These are phyloP conservation scores for Lochmaea capreae DNA, from an alignment of 2,888 invertebrate species.

Conservation along the genomic window DNA sequence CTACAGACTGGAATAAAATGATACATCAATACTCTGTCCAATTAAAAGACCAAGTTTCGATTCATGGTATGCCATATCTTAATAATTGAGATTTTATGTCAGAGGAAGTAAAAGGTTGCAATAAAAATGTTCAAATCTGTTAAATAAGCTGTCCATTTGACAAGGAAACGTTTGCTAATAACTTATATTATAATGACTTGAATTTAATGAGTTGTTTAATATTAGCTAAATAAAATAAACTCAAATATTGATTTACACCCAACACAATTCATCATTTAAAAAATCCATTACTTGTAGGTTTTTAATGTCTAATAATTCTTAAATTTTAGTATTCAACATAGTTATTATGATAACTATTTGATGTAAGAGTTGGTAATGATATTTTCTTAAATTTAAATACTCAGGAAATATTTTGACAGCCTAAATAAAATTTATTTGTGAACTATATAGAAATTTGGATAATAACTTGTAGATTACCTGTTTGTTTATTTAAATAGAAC, in stretches of 20 bases:
- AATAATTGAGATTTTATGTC: no score
- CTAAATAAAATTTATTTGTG: background rate
- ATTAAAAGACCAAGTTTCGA: background rate
- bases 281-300: background rate
- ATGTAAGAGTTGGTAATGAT: constrained; percentile 7
- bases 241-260: background rate
- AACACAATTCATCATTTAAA: background rate
- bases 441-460: background rate
- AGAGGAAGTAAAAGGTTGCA: background rate
- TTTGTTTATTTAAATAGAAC: background rate
- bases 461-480: background rate
- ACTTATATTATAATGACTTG: no score
- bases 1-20: background rate
- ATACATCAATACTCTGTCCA: background rate
- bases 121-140: background rate
- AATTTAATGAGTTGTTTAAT: background rate
- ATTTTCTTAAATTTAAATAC: constrained; percentile 4
- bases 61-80: background rate
- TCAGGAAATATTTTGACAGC: constrained; percentile 3
- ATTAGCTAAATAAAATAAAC: constrained; percentile 1
- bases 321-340: background rate
- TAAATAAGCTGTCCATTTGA: background rate
- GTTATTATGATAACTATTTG: constrained; percentile 1
- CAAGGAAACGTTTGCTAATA: background rate
- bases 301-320: constrained; percentile 11